These are phyloP conservation scores for Denticeps clupeoides DNA, from an alignment of 2,797 vertebrate genomes.

Conservation along the genomic window DNA sequence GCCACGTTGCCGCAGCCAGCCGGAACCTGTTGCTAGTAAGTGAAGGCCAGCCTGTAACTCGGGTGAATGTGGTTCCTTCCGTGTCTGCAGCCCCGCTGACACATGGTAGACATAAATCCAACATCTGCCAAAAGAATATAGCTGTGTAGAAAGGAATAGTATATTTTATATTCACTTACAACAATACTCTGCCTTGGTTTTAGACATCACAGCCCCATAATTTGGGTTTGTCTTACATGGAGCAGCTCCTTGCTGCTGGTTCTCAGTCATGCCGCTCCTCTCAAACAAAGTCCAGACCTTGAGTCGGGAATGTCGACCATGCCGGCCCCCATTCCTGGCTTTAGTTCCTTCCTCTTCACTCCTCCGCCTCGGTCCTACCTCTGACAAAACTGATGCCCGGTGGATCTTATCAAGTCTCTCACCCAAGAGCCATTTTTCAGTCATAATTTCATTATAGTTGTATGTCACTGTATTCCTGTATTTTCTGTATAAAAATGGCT, in stretches of 20 bases:
- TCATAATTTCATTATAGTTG: too few relatives aligned
- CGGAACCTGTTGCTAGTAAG: too few relatives aligned
- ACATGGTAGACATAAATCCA: constrained; percentile 23
- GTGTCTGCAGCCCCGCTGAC: constrained; percentile 26
- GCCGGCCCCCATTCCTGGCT: neutral
- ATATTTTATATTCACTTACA: constrained; percentile 20
- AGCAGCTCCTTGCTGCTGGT: constrained; percentile 20
- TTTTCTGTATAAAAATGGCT: too few relatives aligned
- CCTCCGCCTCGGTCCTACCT: constrained; percentile 2
- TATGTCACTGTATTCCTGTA: too few relatives aligned
- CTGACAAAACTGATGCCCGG: neutral
- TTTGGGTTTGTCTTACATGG: constrained; percentile 25
- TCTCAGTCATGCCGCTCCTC: neutral
- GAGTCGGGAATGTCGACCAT: constrained; percentile 25
- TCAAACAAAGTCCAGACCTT: constrained; percentile 28
- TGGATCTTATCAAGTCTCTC: neutral
- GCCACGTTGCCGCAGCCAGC: too few relatives aligned
- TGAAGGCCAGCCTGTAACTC: too few relatives aligned
- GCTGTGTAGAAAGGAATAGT: constrained; percentile 13
- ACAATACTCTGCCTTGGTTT: constrained; percentile 23
- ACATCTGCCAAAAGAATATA: constrained; percentile 11
- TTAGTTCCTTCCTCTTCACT: constrained; percentile 4
- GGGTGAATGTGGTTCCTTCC: too few relatives aligned
- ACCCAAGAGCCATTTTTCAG: too few relatives aligned
- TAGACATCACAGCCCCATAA: constrained; percentile 14